These are phyloP conservation scores for Megaceryle torquata DNA, from an alignment of 2,113 vertebrate genomes.

Conservation along the genomic window DNA sequence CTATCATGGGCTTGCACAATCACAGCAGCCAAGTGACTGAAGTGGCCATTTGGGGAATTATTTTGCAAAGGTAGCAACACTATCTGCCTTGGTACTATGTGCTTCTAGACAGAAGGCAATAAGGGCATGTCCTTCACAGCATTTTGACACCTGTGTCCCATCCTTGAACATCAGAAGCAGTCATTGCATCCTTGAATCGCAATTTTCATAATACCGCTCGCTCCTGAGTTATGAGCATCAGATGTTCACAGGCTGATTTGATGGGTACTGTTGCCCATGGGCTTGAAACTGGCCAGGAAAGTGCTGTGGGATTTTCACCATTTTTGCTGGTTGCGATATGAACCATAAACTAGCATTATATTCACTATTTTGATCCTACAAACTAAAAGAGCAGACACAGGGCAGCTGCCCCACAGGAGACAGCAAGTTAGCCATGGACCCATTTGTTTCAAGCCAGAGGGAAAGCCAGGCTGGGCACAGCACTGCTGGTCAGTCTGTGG, in stretches of 20 bases:
- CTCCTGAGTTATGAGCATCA: neutral
- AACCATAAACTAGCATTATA: neutral
- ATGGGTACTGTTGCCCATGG: accelerated
- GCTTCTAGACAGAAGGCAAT: neutral
- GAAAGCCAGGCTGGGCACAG: neutral
- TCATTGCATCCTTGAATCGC: accelerated
- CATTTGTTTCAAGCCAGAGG: neutral
- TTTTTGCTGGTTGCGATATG: neutral
- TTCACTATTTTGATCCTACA: neutral
- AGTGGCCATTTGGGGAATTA: neutral
- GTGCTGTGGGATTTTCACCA: neutral
- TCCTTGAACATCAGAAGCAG: neutral
- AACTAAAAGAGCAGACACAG: neutral
- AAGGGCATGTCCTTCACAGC: neutral
- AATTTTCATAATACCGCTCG: neutral
- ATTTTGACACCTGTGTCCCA: neutral
- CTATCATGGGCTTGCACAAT: neutral
- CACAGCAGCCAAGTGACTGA: neutral
- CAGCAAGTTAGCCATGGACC: neutral
- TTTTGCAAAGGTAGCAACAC: neutral
- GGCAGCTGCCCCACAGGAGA: neutral
- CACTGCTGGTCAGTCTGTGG: neutral
- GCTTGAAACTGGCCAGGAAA: neutral
- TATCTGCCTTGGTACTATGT: neutral
- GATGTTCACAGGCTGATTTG: neutral